Percentiles rank a stretch among this genome's conserved stretches.
Conservation (phyloP, 1,140 invertebrate genomes). For the Drosophila nigrodunni region DNA sequence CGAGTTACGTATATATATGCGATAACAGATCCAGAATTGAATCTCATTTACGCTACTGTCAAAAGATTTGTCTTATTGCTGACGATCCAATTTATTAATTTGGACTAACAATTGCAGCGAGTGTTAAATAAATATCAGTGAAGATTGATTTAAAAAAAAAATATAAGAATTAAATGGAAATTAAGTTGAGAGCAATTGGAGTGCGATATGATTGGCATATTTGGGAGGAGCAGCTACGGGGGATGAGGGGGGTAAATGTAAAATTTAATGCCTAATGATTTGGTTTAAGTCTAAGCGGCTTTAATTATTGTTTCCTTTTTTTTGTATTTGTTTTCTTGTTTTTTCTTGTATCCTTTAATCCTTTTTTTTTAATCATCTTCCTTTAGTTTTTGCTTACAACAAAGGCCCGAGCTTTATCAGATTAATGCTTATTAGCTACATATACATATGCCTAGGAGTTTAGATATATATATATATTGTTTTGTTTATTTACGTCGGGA, state of each 20-base stretch:
- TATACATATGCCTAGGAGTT: slow-evolving; percentile 36
- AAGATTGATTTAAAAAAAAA: background rate
- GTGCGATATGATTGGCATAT: slow-evolving; percentile 52
- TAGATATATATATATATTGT: slow-evolving; percentile 37
- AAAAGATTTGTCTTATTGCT: slow-evolving; percentile 24
- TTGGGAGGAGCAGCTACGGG: slow-evolving; percentile 27
- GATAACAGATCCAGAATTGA: slow-evolving; percentile 22
- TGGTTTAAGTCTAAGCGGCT: slow-evolving; percentile 34
- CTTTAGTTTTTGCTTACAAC: slow-evolving; percentile 5
- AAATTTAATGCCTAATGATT: slow-evolving; percentile 18
- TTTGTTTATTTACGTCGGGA: slow-evolving; percentile 72
- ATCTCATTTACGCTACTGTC: slow-evolving; percentile 26
- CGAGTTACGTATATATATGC: background rate
- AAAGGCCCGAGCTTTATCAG: slow-evolving; percentile 37
- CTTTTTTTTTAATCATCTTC: background rate
- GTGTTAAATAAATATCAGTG: slow-evolving; percentile 18
- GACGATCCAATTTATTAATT: slow-evolving; percentile 10
- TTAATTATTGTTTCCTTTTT: background rate
- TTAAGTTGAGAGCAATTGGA: slow-evolving; percentile 24
- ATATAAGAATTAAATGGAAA: slow-evolving; percentile 4
- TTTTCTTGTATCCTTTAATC: slow-evolving; percentile 11
- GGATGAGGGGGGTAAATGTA: slow-evolving; percentile 3
- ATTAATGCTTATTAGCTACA: slow-evolving; percentile 43
- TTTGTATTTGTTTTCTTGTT: too few relatives aligned
- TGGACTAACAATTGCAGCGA: slow-evolving; percentile 21